A percentile compares a stretch with the other conserved stretches of the same genome.
Evolutionary conservation across 2,888 invertebrate genomes (phyloP).

Genomic region (Pachliopta kotzebuea): DNA sequence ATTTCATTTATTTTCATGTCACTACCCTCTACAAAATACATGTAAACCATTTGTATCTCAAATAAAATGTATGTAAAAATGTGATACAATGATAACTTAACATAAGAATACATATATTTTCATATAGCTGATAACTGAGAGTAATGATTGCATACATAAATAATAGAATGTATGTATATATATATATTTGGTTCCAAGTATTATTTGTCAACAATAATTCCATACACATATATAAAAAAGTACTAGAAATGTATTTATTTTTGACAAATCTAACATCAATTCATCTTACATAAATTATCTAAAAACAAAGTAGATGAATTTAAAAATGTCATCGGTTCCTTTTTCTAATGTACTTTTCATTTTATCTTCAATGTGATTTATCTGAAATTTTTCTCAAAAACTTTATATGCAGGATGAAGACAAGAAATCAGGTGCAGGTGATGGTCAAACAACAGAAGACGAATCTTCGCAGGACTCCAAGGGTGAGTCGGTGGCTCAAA

Average conservation of each 20-base stretch:
- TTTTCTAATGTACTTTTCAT: background rate
- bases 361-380: background rate
- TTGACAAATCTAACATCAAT: too few species aligned
- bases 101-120: too few species aligned
- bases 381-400: background rate
- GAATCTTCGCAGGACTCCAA: slow-evolving; percentile 79
- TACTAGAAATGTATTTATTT: too few species aligned
- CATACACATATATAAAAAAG: too few species aligned
- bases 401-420: slow-evolving; percentile 68
- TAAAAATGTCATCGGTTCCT: background rate
- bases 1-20: slow-evolving; percentile 8
- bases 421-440: slow-evolving; percentile 72
- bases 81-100: too few species aligned
- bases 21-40: background rate
- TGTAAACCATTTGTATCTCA: background rate
- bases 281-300: too few species aligned
- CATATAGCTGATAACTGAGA: too few species aligned
- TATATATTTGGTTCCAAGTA: too few species aligned
- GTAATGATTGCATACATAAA: too few species aligned
- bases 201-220: too few species aligned
- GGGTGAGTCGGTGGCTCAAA: slow-evolving; percentile 60
- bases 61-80: background rate
- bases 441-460: slow-evolving; percentile 75
- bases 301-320: too few species aligned
- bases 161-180: too few species aligned